Evolutionary conservation across 2,797 vertebrate species (phyloP).

Genomic region (Coreius guichenoti): DNA sequence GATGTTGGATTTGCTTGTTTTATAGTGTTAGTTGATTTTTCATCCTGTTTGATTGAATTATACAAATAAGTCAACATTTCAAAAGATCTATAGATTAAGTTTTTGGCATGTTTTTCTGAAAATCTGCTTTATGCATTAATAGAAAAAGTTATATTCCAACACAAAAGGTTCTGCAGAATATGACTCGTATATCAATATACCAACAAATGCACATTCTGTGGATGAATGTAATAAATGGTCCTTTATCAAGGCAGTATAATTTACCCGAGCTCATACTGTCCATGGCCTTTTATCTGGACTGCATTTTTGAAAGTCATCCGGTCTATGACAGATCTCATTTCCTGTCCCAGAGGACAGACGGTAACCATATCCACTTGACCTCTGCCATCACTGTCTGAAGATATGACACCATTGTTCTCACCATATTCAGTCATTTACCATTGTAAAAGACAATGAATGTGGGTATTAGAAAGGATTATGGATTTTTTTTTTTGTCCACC

Average conservation of each 20-base stretch:
- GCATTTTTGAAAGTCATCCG: conserved; percentile 58
- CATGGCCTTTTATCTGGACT: conserved; percentile 36
- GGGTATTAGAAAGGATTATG: conserved; percentile 57
- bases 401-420: conserved; percentile 63
- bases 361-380: conserved; percentile 61
- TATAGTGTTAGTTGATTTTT: background rate
- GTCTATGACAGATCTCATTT: conserved; percentile 63
- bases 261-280: background rate
- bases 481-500: conserved; percentile 50
- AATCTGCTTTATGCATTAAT: background rate
- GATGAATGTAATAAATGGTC: background rate
- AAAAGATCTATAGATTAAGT: background rate
- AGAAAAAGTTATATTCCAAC: background rate
- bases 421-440: conserved; percentile 60
- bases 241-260: conserved; percentile 7
- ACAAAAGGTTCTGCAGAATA: background rate
- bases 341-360: conserved; percentile 57
- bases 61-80: background rate
- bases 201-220: background rate
- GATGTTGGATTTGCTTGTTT: background rate
- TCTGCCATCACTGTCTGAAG: conserved; percentile 50
- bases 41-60: background rate
- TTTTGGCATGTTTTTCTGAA: background rate
- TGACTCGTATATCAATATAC: background rate
- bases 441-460: conserved; percentile 57